A percentile compares a stretch with the other conserved stretches of the same genome.
These are phyloP conservation scores for Arothron firmamentum DNA, from an alignment of 2,113 vertebrate species.

Conservation along the genomic window DNA sequence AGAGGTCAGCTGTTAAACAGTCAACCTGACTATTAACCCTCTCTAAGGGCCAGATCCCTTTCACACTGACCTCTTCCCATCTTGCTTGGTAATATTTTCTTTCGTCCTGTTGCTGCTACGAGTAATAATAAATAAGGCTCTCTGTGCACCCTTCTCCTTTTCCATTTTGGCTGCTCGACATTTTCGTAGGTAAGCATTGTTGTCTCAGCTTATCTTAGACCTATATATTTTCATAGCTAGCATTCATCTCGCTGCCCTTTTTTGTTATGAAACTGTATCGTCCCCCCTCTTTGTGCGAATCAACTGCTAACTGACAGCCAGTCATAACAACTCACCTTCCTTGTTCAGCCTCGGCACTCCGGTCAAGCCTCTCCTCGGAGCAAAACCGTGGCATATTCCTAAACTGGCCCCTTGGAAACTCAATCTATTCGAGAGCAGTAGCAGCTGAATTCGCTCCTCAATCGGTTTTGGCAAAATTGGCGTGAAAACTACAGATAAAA, in stretches of 20 bases:
- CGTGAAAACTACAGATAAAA: constrained; percentile 73
- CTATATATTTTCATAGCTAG: constrained; percentile 62
- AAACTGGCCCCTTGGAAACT: constrained; percentile 64
- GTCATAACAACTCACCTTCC: constrained; percentile 75
- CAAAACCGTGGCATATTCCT: constrained; percentile 60
- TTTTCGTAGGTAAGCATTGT: constrained; percentile 57
- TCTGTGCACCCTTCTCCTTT: constrained; percentile 48
- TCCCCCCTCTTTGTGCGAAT: constrained; percentile 40
- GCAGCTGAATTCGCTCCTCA: constrained; percentile 74
- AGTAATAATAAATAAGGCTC: constrained; percentile 70
- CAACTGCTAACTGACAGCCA: constrained; percentile 77
- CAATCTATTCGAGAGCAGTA: constrained; percentile 76
- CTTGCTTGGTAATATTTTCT: constrained; percentile 55
- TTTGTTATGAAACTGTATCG: constrained; percentile 72
- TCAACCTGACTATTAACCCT: constrained; percentile 59
- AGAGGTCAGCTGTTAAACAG: constrained; percentile 53
- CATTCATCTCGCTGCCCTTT: constrained; percentile 53
- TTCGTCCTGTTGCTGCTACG: constrained; percentile 56
- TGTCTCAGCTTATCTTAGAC: constrained; percentile 66
- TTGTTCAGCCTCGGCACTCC: constrained; percentile 32
- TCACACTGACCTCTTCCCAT: constrained; percentile 58
- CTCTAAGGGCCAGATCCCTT: constrained; percentile 62
- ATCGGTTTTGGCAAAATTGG: constrained; percentile 71
- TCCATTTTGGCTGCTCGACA: constrained; percentile 56
- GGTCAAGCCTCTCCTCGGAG: constrained; percentile 34